A percentile compares a stretch with the other conserved stretches of the same genome.
Conservation (phyloP, 2,888 invertebrate species). For the Perithous albicinctus region DNA sequence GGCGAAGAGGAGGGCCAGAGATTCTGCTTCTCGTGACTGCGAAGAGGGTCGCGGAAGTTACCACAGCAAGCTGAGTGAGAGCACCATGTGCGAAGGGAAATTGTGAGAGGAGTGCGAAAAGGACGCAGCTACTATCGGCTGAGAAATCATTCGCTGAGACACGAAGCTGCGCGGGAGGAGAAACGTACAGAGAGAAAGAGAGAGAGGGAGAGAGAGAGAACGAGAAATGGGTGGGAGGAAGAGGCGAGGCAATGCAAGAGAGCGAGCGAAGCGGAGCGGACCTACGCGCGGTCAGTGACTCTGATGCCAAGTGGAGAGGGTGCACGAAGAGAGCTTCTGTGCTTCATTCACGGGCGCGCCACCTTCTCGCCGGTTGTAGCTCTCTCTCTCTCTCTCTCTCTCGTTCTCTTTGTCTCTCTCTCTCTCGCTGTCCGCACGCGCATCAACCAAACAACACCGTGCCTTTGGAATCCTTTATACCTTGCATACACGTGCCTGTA, state of each 20-base stretch:
- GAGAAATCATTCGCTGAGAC: slow-evolving; percentile 76
- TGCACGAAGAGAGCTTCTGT: slow-evolving; percentile 75
- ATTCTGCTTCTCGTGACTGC: slow-evolving; percentile 73
- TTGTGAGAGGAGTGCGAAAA: slow-evolving; percentile 84
- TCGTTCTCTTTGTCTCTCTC: too few relatives aligned
- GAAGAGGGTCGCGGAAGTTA: slow-evolving; percentile 77
- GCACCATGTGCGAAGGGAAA: slow-evolving; percentile 4
- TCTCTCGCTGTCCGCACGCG: slow-evolving; percentile 52
- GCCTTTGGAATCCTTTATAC: neutral
- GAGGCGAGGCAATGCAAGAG: slow-evolving; percentile 42
- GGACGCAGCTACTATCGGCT: slow-evolving; percentile 83
- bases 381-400: too few relatives aligned
- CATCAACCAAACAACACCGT: neutral
- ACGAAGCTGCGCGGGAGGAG: slow-evolving; percentile 75
- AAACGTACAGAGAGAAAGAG: slow-evolving; percentile 32
- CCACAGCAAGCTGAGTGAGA: slow-evolving; percentile 47
- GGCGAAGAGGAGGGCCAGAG: slow-evolving; percentile 85
- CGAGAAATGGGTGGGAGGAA: slow-evolving; percentile 47
- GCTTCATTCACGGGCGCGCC: slow-evolving; percentile 80
- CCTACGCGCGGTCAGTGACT: slow-evolving; percentile 26
- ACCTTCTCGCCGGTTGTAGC: slow-evolving; percentile 75
- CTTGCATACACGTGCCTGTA: neutral
- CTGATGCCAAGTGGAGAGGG: slow-evolving; percentile 29
- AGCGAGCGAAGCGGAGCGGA: slow-evolving; percentile 48
- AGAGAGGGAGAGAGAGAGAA: slow-evolving; percentile 43